Conservation (phyloP, 2,113 vertebrate genomes). For the Mesembrinibis cayennensis region DNA sequence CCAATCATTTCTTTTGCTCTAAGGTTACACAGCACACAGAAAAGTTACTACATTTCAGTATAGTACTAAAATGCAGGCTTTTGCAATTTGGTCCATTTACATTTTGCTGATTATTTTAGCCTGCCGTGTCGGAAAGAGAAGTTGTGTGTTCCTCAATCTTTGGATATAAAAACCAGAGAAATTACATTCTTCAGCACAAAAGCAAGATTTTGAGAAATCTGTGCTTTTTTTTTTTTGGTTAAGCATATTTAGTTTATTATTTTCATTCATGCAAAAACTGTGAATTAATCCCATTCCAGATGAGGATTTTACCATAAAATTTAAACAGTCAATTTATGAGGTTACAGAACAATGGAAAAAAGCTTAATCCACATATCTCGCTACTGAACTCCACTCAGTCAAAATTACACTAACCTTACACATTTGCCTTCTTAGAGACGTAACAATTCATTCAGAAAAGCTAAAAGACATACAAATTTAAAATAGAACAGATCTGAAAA, state of each 20-base stretch:
- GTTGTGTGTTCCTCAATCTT: background rate
- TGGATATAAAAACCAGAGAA: background rate
- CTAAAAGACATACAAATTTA: background rate
- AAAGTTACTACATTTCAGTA: background rate
- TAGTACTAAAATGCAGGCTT: background rate
- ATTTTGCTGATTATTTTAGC: constrained; percentile 10
- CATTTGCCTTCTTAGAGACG: background rate
- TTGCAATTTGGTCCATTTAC: constrained; percentile 44
- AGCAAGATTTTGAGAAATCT: constrained; percentile 4
- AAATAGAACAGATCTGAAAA: constrained; percentile 1
- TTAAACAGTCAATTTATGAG: background rate
- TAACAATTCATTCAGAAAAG: background rate
- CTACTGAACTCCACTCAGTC: background rate
- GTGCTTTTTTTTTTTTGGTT: background rate
- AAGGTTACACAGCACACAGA: background rate
- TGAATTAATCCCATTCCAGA: constrained; percentile 11
- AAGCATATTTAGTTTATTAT: background rate
- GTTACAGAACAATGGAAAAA: background rate
- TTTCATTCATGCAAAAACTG: constrained; percentile 14
- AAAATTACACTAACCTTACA: background rate
- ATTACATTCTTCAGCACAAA: constrained; percentile 30
- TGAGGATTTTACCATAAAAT: background rate
- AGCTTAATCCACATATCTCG: background rate
- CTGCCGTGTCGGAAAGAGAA: background rate
- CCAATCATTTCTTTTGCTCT: background rate